Conservation (phyloP, 1,140 invertebrate genomes). For the Plutomurus gul region DNA sequence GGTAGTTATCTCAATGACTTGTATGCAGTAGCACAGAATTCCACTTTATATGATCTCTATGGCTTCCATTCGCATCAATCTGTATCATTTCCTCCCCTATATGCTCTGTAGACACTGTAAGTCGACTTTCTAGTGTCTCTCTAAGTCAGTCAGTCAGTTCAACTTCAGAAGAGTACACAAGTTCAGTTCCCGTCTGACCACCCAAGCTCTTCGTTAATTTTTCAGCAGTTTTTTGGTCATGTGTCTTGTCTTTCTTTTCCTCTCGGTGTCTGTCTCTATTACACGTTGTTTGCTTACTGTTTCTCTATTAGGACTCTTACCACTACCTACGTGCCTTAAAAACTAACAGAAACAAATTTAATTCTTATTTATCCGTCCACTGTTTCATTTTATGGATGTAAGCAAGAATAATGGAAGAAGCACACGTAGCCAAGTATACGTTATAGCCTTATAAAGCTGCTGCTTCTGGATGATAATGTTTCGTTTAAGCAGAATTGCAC, state of each 20-base stretch:
- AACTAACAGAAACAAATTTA: too few species aligned
- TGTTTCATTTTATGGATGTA: too few species aligned
- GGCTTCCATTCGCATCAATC: background rate
- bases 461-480: background rate
- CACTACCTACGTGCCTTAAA: background rate
- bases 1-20: background rate
- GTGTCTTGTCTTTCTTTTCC: background rate
- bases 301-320: background rate
- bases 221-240: constrained; percentile 5
- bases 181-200: background rate
- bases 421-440: too few species aligned
- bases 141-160: background rate
- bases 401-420: too few species aligned
- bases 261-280: background rate
- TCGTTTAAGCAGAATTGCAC: background rate
- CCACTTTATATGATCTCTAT: too few species aligned
- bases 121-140: too few species aligned
- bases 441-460: too few species aligned
- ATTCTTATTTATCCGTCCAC: too few species aligned
- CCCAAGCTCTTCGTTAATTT: constrained; percentile 2
- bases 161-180: background rate
- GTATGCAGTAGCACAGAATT: background rate
- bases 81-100: background rate
- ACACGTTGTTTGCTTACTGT: background rate
- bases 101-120: background rate